phyloP scores from a whole-genome alignment of 2,113 vertebrate genomes.

The Campylomormyrus tamandua region DNA sequence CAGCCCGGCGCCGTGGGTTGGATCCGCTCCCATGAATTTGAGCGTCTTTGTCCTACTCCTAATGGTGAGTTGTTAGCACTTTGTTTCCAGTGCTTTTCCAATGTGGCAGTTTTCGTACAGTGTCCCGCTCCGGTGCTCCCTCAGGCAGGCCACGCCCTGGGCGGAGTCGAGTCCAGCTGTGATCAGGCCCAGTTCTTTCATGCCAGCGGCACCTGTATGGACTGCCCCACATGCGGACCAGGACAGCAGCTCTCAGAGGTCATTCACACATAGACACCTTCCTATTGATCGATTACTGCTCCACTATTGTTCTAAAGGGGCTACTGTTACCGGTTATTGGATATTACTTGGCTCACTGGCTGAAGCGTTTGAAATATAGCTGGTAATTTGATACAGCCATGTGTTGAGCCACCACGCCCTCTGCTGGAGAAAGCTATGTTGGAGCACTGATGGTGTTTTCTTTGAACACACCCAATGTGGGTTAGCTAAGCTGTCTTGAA shows the following conservation, averaged over 20 bases:
- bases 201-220: slow-evolving; percentile 38
- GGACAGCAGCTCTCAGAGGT: slow-evolving; percentile 50
- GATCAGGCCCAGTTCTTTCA: slow-evolving; percentile 45
- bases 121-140: background rate
- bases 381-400: background rate
- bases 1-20: background rate
- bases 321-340: background rate
- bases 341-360: background rate
- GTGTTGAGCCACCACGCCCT: background rate
- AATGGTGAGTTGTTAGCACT: slow-evolving; percentile 32
- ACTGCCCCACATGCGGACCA: slow-evolving; percentile 40
- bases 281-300: background rate
- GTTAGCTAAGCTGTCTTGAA: background rate
- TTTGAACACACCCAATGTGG: background rate
- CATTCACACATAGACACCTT: background rate
- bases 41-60: slow-evolving; percentile 24
- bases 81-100: background rate
- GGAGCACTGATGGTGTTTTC: background rate
- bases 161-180: slow-evolving; percentile 37
- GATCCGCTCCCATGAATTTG: slow-evolving; percentile 6
- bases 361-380: background rate
- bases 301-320: background rate
- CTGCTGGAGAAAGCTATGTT: background rate
- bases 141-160: slow-evolving; percentile 31
- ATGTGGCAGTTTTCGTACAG: background rate